Evolutionary conservation across 2,113 vertebrate species (phyloP), one percentile per base, ranked within the genome.

Genomic region (Phodopus roborovskii): DNA sequence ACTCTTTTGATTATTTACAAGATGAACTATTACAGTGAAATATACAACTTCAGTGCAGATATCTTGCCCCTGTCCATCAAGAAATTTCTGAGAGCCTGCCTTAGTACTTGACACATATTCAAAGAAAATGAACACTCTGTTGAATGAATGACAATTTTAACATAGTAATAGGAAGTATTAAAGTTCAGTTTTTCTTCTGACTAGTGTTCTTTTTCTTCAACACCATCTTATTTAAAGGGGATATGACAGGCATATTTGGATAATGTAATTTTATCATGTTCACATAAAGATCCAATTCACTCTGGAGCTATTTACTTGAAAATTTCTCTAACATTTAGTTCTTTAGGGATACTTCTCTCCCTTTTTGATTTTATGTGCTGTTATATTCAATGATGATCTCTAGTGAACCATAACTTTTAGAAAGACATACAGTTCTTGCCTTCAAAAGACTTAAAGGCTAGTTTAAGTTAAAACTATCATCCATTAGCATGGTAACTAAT

Each of bases 271-370:
- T 93, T 90, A 74, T 96, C 45, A 50, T 64, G 2, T 7, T 39
- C 50, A 91, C 39, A 74, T 17, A 56, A 79, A 90, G 87, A 64
- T 50, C 4, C 11, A 89, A 89, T 96, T 94, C 12, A 94, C 11
- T 15, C 28, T 71, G 8, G 36, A 94, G 33, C 45, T 93, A 33
- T 75, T 94, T 88, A 70, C 64, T 92, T 28, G 20, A 70, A 88
- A 78, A n/a, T 66, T 90, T 91, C 90, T 85, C 50, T 45, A 94
- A 53, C 36, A 91, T 85, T 85, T 90, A 81, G 7, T 89, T 85
- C 58, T 88, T 90, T 3, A 56, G n/a, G 58, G 36, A 30, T 22
- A 50, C 48, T 89, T 91, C 66, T 96, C 56, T 78, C 17, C 78
- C 36, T 24, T 42, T 96, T 94, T 73, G 3, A 83, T 86, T 96